These are phyloP conservation scores for Smittia aterrima DNA, from an alignment of 2,888 invertebrate genomes.

Conservation along the genomic window DNA sequence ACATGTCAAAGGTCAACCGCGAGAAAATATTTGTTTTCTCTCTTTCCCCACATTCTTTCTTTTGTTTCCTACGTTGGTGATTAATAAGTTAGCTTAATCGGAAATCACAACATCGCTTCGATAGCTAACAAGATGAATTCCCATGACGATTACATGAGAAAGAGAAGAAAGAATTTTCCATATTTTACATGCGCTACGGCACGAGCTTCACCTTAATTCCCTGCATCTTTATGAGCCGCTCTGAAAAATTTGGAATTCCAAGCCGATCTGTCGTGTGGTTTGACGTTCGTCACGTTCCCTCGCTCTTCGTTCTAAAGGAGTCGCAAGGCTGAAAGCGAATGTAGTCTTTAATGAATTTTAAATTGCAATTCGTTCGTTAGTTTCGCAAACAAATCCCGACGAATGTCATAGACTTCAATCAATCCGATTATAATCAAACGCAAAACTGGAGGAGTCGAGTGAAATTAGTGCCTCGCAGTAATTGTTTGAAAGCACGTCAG, in stretches of 20 bases:
- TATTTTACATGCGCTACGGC: constrained; percentile 27
- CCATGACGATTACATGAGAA: neutral
- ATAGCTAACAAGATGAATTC: neutral
- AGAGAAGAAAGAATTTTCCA: neutral
- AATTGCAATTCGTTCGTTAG: no score
- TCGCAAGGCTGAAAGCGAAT: no score
- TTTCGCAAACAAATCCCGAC: no score
- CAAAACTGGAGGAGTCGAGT: no score
- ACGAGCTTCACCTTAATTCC: neutral
- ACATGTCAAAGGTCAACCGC: neutral
- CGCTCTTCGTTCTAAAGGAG: no score
- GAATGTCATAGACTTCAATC: no score
- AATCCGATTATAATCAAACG: no score
- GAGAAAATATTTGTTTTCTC: neutral
- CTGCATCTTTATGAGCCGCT: neutral
- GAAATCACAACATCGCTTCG: neutral
- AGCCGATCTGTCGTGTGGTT: neutral
- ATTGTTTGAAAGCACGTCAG: no score
- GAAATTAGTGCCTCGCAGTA: no score
- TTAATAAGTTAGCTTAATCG: neutral
- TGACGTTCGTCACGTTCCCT: no score
- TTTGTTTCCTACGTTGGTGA: neutral
- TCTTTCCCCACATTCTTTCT: neutral
- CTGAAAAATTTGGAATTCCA: neutral
- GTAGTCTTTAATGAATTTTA: no score